Evolutionary conservation across 2,888 invertebrate species (phyloP), one percentile per base, ranked within the genome.

Genomic region (Brachyptera putata): DNA sequence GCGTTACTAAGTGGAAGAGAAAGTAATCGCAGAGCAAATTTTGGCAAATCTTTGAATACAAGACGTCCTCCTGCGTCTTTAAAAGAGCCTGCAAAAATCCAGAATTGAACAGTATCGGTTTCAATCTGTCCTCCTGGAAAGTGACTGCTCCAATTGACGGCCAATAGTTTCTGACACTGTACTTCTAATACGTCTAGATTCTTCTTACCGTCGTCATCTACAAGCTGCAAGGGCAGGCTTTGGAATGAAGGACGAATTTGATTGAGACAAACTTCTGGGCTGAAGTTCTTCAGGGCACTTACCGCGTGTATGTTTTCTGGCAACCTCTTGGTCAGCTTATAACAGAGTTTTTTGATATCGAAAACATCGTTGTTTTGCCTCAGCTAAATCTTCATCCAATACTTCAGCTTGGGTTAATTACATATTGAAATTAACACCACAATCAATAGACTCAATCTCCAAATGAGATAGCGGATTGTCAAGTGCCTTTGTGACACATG

Each of bases 1-100:
- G 66, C 67, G 56, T 68, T 67, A 55, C 67, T 68, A 21, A 66
- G 58, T 1, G 66, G 65, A 21, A 67, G 21, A 16, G 65, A 64
- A 1, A 68, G 61, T 14, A 61, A 25, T 30, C 63, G 61, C n/a
- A 66, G 21, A 3, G 57, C 63, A 34, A 66, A 66, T 26, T 41
- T 14, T 1, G 65, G 62, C 3, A 67, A n/a, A 22, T 67, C 62
- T 49, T 50, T 41, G 61, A 60, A 56, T 22, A 57, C 60, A 14
- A 36, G 46, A 16, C 43, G 57, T 37, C 61, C 61, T 55, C 49
- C 57, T 50, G 56, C 50, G 37, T 57, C 58, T 60, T 63, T 64
- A 57, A 63, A 65, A 57, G 62, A 55, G 43, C 46, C 62, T 53
- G 60, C 55, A 14, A 58, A 34, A 61, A 61, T 60, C 64, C 66